These are phyloP conservation scores for Heliconius hermathena DNA, from an alignment of 1,140 invertebrate species.

Conservation along the genomic window DNA sequence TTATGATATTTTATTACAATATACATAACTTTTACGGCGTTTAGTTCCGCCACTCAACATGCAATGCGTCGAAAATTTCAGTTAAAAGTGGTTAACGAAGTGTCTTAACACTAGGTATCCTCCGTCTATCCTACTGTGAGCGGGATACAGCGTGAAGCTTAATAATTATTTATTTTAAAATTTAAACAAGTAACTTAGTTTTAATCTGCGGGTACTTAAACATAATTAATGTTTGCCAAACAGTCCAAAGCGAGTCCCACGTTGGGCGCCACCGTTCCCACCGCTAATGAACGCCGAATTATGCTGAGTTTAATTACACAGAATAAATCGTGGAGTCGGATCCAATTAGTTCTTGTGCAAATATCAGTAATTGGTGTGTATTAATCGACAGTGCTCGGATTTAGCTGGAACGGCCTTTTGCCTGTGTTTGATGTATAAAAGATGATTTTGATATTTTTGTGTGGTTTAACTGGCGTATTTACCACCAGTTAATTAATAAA, in stretches of 20 bases:
- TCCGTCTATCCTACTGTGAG: background rate
- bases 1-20: no score
- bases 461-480: background rate
- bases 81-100: background rate
- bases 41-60: background rate
- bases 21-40: background rate
- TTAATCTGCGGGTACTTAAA: background rate
- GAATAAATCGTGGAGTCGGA: conserved; percentile 41
- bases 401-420: background rate
- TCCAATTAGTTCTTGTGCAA: conserved; percentile 68
- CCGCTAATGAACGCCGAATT: conserved; percentile 42
- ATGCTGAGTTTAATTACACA: conserved; percentile 42
- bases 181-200: background rate
- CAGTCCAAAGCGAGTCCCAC: conserved; percentile 30
- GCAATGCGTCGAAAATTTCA: background rate
- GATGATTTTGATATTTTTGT: background rate
- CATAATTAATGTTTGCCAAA: background rate
- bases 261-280: conserved; percentile 44
- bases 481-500: no score
- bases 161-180: no score
- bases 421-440: background rate
- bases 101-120: background rate
- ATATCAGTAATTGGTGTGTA: conserved; percentile 64
- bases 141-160: background rate
- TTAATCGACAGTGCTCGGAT: conserved; percentile 48